phyloP scores from a whole-genome alignment of 2,888 invertebrate genomes.

The Tachystola acroxantha region DNA sequence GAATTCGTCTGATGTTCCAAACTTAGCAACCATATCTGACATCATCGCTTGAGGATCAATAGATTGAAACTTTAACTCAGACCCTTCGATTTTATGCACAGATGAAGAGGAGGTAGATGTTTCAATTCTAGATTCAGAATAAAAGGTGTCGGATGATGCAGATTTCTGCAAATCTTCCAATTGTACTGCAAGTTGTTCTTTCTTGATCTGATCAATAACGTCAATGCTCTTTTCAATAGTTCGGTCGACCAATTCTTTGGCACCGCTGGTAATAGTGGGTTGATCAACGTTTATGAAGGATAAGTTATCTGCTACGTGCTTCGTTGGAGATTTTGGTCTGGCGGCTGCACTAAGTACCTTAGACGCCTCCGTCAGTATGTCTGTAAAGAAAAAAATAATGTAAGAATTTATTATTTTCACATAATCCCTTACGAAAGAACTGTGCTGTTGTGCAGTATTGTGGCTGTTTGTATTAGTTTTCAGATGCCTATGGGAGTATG shows the following conservation, averaged over 20 bases:
- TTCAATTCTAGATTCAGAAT: constrained; percentile 59
- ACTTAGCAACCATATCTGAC: constrained; percentile 64
- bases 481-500: too few relatives aligned
- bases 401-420: neutral
- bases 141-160: constrained; percentile 57
- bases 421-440: neutral
- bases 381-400: constrained; percentile 49
- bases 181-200: constrained; percentile 62
- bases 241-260: constrained; percentile 74
- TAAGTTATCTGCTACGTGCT: constrained; percentile 65
- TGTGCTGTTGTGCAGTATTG: neutral
- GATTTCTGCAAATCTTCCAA: constrained; percentile 63
- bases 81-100: constrained; percentile 54
- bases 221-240: constrained; percentile 65
- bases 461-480: too few relatives aligned
- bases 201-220: constrained; percentile 62
- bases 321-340: constrained; percentile 67
- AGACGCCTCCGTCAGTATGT: constrained; percentile 54
- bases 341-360: constrained; percentile 52
- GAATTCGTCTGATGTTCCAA: constrained; percentile 49
- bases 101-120: constrained; percentile 66
- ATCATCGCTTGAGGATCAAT: constrained; percentile 61
- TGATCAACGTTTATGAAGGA: constrained; percentile 71
- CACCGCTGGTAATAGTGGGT: constrained; percentile 74
- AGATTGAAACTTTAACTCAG: constrained; percentile 56